A percentile compares a stretch with the other conserved stretches of the same genome.
These are phyloP conservation scores for Phylloscopus whistleri DNA, from an alignment of 2,113 vertebrate species.

Conservation along the genomic window DNA sequence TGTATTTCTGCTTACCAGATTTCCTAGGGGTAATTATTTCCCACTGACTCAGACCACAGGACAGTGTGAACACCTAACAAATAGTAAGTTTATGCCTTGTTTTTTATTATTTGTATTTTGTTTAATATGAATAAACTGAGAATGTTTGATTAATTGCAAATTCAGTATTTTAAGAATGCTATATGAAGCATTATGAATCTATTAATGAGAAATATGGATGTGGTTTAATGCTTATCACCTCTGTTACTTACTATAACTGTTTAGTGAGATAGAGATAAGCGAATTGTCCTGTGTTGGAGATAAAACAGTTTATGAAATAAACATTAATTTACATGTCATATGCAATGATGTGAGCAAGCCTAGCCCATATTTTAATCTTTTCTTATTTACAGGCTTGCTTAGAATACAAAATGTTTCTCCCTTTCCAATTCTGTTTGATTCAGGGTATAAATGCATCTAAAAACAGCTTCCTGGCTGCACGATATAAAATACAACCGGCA, in stretches of 20 bases:
- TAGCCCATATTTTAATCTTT: conserved; percentile 22
- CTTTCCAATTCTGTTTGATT: conserved; percentile 14
- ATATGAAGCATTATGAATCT: not conserved
- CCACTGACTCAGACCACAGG: conserved; percentile 36
- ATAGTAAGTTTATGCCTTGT: conserved; percentile 70
- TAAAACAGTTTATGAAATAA: conserved; percentile 21
- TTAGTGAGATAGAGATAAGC: not conserved
- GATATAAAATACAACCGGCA: not conserved
- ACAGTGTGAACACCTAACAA: conserved; percentile 40
- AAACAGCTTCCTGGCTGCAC: conserved; percentile 8
- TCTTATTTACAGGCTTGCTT: not conserved
- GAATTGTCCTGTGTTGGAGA: not conserved
- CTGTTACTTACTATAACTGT: conserved; percentile 4
- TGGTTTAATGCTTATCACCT: conserved; percentile 40
- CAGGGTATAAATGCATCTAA: not conserved
- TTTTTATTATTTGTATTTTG: conserved; percentile 51
- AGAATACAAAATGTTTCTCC: not conserved
- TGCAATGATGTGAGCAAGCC: not conserved
- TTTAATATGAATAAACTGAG: conserved; percentile 4
- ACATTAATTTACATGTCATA: conserved; percentile 13
- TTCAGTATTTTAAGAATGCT: not conserved
- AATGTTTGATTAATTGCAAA: not conserved
- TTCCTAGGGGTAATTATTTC: conserved; percentile 56
- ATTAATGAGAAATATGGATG: conserved; percentile 25
- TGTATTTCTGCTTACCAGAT: conserved; percentile 70